Evolutionary conservation across 2,113 vertebrate species (phyloP), one percentile per base, ranked within the genome.

Genomic region (Oplegnathus fasciatus): DNA sequence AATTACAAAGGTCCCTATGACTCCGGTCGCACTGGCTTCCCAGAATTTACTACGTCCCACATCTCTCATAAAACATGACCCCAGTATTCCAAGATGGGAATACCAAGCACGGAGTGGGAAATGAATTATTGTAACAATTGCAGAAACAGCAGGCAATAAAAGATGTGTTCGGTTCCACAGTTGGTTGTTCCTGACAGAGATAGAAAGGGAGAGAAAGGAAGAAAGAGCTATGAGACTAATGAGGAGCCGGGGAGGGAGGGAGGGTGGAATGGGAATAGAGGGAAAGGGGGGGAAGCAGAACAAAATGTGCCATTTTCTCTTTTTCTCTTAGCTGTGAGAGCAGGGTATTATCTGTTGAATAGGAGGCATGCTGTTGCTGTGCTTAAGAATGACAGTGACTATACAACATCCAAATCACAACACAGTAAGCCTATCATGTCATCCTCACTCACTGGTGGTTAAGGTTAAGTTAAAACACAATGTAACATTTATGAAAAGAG

Each of bases 261-360:
- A 88, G 88, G 34, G 34, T 37, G 34, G 58, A 70, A 78, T 77
- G 87, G 90, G 87, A 90, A 85, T 86, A 60, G 65, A 86, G 77
- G 62, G 70, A 86, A 80, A 75, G 68, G 64, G 77, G 78, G 78
- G 79, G 86, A 75, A 78, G 83, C 77, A 88, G 91, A 93, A 90
- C 90, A 93, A 93, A 92, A 92, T 92, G 91, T 94, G 86, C 89
- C 77, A 89, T 90, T 91, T 93, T 93, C 88, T 91, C 68, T 88
- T 91, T 86, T 90, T 78, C 76, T 89, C 75, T 82, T 76, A 34
- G 69, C 86, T 78, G 74, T 86, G 62, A 88, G 78, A 92, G 73
- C 32, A 78, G 84, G 69, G 24, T 83, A 90, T 93, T 88, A 90
- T 91, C 82, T 82, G 81, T 80, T 87, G 83, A 85, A 86, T 61